phyloP scores from a whole-genome alignment of 1,140 invertebrate species.

The Trypoxylus dichotomus region DNA sequence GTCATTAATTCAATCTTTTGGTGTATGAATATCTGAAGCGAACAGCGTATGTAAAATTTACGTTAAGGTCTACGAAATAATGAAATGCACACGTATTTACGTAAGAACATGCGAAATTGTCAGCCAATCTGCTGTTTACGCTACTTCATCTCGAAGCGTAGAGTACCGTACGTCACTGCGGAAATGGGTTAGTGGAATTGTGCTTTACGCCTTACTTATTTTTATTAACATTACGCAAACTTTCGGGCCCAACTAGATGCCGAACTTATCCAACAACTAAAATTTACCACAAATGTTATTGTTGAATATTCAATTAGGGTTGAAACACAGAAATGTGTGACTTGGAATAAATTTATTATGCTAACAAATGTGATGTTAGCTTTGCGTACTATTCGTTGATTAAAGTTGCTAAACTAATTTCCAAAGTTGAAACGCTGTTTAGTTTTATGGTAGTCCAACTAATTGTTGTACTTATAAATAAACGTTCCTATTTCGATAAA shows the following conservation, averaged over 20 bases:
- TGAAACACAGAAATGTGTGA: conserved; percentile 24
- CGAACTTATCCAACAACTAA: background rate
- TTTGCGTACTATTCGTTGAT: background rate
- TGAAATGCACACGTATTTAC: too few species aligned
- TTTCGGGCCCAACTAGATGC: background rate
- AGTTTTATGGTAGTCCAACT: background rate
- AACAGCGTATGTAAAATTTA: background rate
- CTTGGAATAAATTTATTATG: conserved; percentile 28
- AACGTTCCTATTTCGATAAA: background rate
- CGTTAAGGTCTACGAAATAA: too few species aligned
- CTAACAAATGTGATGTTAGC: conserved; percentile 19
- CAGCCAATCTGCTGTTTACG: too few species aligned
- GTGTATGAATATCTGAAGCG: too few species aligned
- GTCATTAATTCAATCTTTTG: background rate
- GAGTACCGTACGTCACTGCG: too few species aligned
- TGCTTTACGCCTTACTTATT: background rate
- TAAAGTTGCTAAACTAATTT: conserved; percentile 15
- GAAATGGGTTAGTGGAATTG: background rate
- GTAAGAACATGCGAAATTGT: too few species aligned
- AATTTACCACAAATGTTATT: conserved; percentile 28
- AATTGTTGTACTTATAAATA: background rate
- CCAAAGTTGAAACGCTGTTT: conserved; percentile 2
- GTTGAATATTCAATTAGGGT: conserved; percentile 31
- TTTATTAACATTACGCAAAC: background rate
- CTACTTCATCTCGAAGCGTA: too few species aligned